Base-by-base conservation (phyloP, 2,797 vertebrate genomes). In the Carapus acus region DNA sequence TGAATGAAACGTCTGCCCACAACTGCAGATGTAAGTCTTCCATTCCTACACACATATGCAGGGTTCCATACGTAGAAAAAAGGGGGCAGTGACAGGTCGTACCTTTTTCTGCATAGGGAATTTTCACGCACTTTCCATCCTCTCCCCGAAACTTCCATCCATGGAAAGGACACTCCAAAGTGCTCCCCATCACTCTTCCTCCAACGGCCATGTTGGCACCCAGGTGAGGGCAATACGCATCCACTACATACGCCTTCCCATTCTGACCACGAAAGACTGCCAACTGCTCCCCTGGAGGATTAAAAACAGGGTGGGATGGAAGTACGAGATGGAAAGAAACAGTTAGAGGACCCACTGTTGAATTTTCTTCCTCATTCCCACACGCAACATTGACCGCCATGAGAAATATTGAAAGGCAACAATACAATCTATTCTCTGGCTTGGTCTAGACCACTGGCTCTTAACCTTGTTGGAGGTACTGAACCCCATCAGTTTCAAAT, bases 141-240 rank as follows among this genome's bases (percentile, higher is more conserved):
- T 78, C 62, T 3, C 90, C 92, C 2, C 27, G 69, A 56, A 91
- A 90, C 72, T 78, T 86, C 91, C 92, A 93, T 39, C 91, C 90
- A 0, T 91, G 92, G 66, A 90, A 92, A 0, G 90, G 92, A 46
- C 91, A 92, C 48, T 92, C 87, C 0, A 91, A 83, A 62, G 91
- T 92, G 41, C 52, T 71, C n/a, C 88, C 91, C 22, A 86, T 63
- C 36, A 93, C 87, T 0, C 61, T 75, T 14, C 91, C 90, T 0
- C 91, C 90, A 1, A 90, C 81, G 0, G 86, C 80, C 23, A 92
- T 68, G 77, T 85, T 89, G 40, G 91, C 91, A 0, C 91, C 90
- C 5, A 93, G 80, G 58, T 90, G 91, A 3, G 91, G 91, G 58
- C 91, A 91, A 69, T 91, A 90, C 15, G 89, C 83, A 0, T 90